phyloP scores from a whole-genome alignment of 2,797 vertebrate species.

The Acestrorhynchus altus region DNA sequence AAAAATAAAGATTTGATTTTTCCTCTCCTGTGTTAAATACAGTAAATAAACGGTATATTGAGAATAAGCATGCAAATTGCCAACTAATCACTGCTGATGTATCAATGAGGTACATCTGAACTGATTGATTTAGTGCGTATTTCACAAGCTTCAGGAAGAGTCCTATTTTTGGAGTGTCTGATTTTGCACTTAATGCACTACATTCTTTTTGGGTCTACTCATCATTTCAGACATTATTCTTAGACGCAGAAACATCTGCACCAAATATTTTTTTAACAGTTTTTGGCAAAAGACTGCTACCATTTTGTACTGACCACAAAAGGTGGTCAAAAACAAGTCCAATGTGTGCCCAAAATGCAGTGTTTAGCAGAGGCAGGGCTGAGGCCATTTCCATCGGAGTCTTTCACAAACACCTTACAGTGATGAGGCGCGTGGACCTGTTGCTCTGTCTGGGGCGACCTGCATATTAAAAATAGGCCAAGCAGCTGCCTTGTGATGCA shows the following conservation, averaged over 20 bases:
- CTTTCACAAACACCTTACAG: constrained; percentile 38
- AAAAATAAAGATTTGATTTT: too few species aligned
- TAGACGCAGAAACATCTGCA: neutral
- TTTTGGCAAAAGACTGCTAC: neutral
- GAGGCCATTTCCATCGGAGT: constrained; percentile 19
- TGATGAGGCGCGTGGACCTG: constrained; percentile 42
- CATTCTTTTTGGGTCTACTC: neutral
- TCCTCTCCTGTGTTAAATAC: too few species aligned
- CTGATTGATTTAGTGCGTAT: too few species aligned
- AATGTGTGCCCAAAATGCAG: neutral
- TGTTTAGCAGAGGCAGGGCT: neutral
- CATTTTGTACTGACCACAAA: constrained; percentile 19
- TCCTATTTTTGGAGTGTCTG: neutral
- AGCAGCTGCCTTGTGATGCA: constrained; percentile 50
- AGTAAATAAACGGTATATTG: too few species aligned
- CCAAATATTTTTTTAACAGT: neutral
- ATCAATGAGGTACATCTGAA: too few species aligned
- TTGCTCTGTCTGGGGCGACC: constrained; percentile 43
- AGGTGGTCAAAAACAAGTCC: neutral
- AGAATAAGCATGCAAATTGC: too few species aligned
- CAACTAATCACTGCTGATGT: too few species aligned
- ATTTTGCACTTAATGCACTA: neutral
- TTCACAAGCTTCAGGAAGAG: too few species aligned
- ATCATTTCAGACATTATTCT: constrained; percentile 14
- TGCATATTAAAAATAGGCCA: constrained; percentile 54